Percentiles rank a stretch among this genome's conserved stretches.
Conservation (phyloP, 2,113 vertebrate species). For the Rhea americana region DNA sequence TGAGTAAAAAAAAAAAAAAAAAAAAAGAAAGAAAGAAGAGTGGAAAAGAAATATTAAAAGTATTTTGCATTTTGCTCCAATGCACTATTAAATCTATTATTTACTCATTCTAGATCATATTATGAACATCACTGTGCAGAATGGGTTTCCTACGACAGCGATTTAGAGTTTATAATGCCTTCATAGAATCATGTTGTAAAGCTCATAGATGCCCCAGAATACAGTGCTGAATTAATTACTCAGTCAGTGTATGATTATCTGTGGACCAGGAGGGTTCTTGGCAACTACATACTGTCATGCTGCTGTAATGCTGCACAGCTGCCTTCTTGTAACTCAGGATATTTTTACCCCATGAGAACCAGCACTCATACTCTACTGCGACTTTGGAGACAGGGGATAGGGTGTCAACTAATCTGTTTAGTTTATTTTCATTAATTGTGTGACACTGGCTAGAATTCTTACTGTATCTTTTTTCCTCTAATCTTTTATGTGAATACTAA, state of each 20-base stretch:
- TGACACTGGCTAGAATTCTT: background rate
- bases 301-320: background rate
- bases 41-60: background rate
- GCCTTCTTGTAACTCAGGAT: background rate
- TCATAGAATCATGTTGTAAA: background rate
- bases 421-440: background rate
- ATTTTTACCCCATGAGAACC: background rate
- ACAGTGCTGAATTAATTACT: background rate
- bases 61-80: background rate
- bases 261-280: background rate
- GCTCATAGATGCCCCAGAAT: fast-evolving
- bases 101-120: background rate
- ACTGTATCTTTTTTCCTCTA: background rate
- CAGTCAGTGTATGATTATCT: background rate
- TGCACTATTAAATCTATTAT: fast-evolving
- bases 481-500: background rate
- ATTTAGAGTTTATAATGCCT: background rate
- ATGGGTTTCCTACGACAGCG: background rate
- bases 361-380: background rate
- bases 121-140: fast-evolving
- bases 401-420: background rate
- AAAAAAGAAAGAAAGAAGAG: no score
- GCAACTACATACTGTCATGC: fast-evolving
- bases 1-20: background rate
- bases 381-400: background rate